phyloP scores from a whole-genome alignment of 2,797 vertebrate genomes.

The Cryptoblepharus egeriae region DNA sequence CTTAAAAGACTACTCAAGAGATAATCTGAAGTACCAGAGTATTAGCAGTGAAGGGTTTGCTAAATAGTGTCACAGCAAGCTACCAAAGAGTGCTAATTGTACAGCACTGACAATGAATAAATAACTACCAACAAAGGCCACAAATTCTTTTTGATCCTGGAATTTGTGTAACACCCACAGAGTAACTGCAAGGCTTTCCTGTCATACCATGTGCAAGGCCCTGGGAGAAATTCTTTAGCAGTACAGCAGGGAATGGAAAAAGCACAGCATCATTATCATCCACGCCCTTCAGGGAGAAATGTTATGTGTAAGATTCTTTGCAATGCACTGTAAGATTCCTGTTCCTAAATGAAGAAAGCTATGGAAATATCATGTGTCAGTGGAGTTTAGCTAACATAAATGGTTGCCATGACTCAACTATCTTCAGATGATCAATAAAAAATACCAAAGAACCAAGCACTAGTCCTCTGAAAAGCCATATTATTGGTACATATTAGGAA shows the following conservation, averaged over 20 bases:
- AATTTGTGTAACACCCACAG: conserved; percentile 5
- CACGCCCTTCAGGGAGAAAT: background rate
- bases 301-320: background rate
- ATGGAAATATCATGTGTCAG: conserved; percentile 23
- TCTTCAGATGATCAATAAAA: conserved; percentile 16
- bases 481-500: background rate
- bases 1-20: conserved; percentile 12
- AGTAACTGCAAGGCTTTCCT: background rate
- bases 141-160: background rate
- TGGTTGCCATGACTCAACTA: conserved; percentile 18
- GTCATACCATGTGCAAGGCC: background rate
- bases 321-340: conserved; percentile 3
- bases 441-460: background rate
- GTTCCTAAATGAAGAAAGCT: conserved; percentile 7
- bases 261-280: background rate
- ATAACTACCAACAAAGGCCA: conserved; percentile 4
- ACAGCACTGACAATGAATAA: background rate
- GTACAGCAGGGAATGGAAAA: background rate
- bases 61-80: background rate
- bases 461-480: background rate
- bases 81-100: background rate
- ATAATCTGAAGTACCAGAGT: background rate
- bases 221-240: conserved; percentile 1
- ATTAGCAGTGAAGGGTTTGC: background rate
- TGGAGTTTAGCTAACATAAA: conserved; percentile 18